Conservation (phyloP, 1,140 invertebrate genomes). For the Condylostylus longicornis region DNA sequence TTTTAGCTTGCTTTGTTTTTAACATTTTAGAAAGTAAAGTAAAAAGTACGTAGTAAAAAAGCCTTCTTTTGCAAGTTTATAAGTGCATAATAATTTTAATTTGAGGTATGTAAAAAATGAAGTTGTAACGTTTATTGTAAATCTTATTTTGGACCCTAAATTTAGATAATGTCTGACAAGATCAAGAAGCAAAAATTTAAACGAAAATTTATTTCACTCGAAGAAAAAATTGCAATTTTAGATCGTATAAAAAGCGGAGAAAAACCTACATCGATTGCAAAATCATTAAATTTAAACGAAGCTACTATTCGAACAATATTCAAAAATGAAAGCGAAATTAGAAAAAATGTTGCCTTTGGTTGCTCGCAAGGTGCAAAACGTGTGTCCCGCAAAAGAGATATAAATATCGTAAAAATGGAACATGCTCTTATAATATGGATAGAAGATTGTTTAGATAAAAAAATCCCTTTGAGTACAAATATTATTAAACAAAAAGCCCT, state of each 20-base stretch:
- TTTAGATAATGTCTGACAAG: too few relatives aligned
- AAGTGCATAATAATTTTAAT: too few relatives aligned
- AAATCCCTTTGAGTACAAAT: constrained; percentile 13
- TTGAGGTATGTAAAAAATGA: too few relatives aligned
- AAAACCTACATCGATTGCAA: constrained; percentile 8
- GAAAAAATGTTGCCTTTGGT: constrained; percentile 2
- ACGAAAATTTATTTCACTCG: constrained; percentile 14
- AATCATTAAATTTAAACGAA: constrained; percentile 8
- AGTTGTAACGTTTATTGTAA: too few relatives aligned
- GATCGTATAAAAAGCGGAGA: constrained; percentile 9
- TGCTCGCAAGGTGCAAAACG: constrained; percentile 5
- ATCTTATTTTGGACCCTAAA: too few relatives aligned
- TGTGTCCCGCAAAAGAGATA: constrained; percentile 3
- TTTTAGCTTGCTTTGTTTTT: too few relatives aligned
- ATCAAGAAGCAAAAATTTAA: too few relatives aligned
- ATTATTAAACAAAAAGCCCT: constrained; percentile 15
- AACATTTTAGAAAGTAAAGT: too few relatives aligned
- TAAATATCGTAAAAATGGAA: constrained; percentile 10
- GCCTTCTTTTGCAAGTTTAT: too few relatives aligned
- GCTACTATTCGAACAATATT: constrained; percentile 8
- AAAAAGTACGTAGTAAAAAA: too few relatives aligned
- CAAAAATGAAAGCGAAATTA: constrained; percentile 7
- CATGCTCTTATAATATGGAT: constrained; percentile 16
- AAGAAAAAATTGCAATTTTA: constrained; percentile 10
- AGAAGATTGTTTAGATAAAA: constrained; percentile 16